Evolutionary conservation across 2,888 invertebrate species (phyloP), one percentile per base, ranked within the genome.

Genomic region (Margaritifera margaritifera): DNA sequence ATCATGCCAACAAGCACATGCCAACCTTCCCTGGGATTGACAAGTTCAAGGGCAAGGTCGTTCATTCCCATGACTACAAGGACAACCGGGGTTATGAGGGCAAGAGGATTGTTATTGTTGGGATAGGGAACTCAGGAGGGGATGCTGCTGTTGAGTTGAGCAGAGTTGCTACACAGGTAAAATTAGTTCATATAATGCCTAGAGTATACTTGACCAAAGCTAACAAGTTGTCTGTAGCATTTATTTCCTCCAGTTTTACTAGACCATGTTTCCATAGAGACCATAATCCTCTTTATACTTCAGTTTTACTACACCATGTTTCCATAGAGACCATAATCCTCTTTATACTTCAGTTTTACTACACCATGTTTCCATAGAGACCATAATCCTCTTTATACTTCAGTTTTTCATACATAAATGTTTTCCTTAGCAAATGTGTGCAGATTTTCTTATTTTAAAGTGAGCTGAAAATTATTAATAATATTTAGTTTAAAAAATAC

Each of bases 101-200:
- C 68, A 87, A 86, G 78, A 77, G 84, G 56, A 89, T 91, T n/a
- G 84, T 91, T 42, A 84, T 91, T 11, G 79, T 91, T 42, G 91
- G 91, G 27, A 89, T 91, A 63, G 91, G 91, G 5, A 91, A 91
- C 71, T 91, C 91, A 4, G 90, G 89, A 1, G 84, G 89, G 20
- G 90, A 90, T 78, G 84, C 88, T 20, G 89, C 90, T 11, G 89
- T 90, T 11, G 90, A 90, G 63, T 77, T 90, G 57, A 79, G 86
- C 64, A 74, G 82, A 52, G 72, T 84, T 25, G 75, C 83, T 6
- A 84, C 86, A 58, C 86, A 89, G 84, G 88, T 88, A 69, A 67
- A 61, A 18, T 25, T 8, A 3, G n/a, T 4, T 50, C 19, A 42
- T 15, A 15, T 42, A 3, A 42, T 15, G 42, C 11, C 15, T 42